Conservation (phyloP, 2,888 invertebrate species). For the Omphaloscelis lunosa region DNA sequence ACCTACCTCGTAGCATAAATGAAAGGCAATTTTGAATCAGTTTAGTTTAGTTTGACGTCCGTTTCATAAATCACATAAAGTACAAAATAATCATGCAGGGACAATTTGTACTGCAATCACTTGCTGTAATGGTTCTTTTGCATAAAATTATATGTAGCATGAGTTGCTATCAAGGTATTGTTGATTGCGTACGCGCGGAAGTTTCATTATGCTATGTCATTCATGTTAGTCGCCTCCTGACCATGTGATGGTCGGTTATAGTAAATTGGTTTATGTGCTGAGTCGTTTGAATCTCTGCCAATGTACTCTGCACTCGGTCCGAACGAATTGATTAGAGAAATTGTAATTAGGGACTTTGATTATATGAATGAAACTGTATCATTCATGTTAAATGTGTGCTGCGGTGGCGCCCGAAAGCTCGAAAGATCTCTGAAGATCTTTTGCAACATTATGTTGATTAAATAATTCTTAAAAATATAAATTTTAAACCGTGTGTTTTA, state of each 20-base stretch:
- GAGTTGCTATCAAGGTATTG: constrained; percentile 74
- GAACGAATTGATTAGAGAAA: constrained; percentile 61
- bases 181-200: constrained; percentile 75
- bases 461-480: background rate
- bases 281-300: constrained; percentile 68
- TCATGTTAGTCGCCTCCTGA: constrained; percentile 66
- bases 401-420: background rate
- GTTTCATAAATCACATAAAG: constrained; percentile 3
- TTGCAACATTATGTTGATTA: background rate
- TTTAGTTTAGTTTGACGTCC: background rate
- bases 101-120: constrained; percentile 45
- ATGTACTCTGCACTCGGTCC: constrained; percentile 53
- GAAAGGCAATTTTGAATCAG: constrained; percentile 3
- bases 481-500: background rate
- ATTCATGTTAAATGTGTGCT: constrained; percentile 42
- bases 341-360: constrained; percentile 53
- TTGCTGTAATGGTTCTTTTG: constrained; percentile 60
- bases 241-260: constrained; percentile 58
- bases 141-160: constrained; percentile 71
- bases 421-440: background rate
- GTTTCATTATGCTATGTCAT: constrained; percentile 79
- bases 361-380: constrained; percentile 57
- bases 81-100: constrained; percentile 15
- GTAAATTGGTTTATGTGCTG: constrained; percentile 62
- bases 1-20: background rate